Percentiles rank a stretch among this genome's conserved stretches.
These are phyloP conservation scores for Drosophila hawaiiensis DNA, from an alignment of 2,888 invertebrate genomes.

Conservation along the genomic window DNA sequence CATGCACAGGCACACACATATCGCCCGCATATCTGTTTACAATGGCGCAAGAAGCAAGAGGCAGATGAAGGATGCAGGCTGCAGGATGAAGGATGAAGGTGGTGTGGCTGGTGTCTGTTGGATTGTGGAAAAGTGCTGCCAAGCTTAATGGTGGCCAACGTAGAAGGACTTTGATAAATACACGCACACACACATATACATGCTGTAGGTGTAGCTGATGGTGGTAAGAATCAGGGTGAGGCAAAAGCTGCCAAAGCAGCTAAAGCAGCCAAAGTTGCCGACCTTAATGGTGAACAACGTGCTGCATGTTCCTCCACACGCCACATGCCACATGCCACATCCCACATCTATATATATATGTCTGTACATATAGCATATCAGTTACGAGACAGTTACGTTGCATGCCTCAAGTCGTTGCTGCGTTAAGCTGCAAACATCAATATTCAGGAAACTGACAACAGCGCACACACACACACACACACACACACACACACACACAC, in stretches of 20 bases:
- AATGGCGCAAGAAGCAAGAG: conserved; percentile 43
- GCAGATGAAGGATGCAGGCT: conserved; percentile 14
- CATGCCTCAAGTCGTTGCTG: conserved; percentile 42
- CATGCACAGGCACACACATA: conserved; percentile 9
- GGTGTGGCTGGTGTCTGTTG: conserved; percentile 54
- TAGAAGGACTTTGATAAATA: conserved; percentile 3
- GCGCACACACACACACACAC: conserved; percentile 43
- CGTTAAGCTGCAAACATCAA: conserved; percentile 60
- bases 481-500: conserved; percentile 42
- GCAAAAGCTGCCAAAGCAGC: neutral
- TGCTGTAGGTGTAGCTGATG: neutral
- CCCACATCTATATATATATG: neutral
- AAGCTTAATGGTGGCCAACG: conserved; percentile 36
- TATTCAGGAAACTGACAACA: conserved; percentile 41
- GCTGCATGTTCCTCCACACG: neutral
- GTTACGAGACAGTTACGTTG: conserved; percentile 45
- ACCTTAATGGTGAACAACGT: conserved; percentile 10
- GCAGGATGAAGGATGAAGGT: conserved; percentile 1
- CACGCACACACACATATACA: neutral
- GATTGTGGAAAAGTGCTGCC: conserved; percentile 31
- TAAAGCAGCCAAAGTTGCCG: conserved; percentile 4
- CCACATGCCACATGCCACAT: conserved; percentile 3
- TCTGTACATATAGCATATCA: conserved; percentile 45
- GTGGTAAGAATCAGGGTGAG: neutral
- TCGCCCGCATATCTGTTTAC: conserved; percentile 68